phyloP scores from a whole-genome alignment of 1,140 invertebrate species.

The Danaus plexippus region DNA sequence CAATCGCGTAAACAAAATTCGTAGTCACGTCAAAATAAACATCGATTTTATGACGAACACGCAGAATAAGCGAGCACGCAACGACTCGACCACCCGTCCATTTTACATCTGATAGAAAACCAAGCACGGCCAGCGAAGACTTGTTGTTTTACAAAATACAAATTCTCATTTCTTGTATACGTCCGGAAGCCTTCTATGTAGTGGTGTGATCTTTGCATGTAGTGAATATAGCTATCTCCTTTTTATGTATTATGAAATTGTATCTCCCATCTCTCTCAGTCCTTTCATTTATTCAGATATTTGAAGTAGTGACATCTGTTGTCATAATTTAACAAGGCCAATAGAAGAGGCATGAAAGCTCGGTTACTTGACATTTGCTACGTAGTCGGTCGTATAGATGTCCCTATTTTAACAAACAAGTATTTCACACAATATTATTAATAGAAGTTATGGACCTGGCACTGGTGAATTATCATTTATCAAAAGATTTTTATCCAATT shows the following conservation, averaged over 20 bases:
- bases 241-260: neutral
- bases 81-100: slow-evolving; percentile 67
- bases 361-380: slow-evolving; percentile 3
- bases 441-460: too few relatives aligned
- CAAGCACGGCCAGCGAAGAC: slow-evolving; percentile 46
- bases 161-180: slow-evolving; percentile 70
- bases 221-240: slow-evolving; percentile 31
- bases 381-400: too few relatives aligned
- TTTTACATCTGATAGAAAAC: slow-evolving; percentile 72
- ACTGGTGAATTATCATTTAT: too few relatives aligned
- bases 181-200: slow-evolving; percentile 43
- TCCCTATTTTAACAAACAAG: too few relatives aligned
- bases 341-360: neutral
- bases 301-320: slow-evolving; percentile 35
- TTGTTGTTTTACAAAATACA: slow-evolving; percentile 65
- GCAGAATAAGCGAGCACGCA: slow-evolving; percentile 59
- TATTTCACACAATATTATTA: too few relatives aligned
- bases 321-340: neutral
- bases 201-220: slow-evolving; percentile 25
- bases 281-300: slow-evolving; percentile 38
- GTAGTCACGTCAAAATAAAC: slow-evolving; percentile 67
- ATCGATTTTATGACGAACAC: slow-evolving; percentile 65
- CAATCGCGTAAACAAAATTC: slow-evolving; percentile 66
- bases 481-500: too few relatives aligned
- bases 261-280: slow-evolving; percentile 32